Evolutionary conservation across 2,797 vertebrate species (phyloP), one percentile per base, ranked within the genome.

Genomic region (Bovichtus diacanthus): DNA sequence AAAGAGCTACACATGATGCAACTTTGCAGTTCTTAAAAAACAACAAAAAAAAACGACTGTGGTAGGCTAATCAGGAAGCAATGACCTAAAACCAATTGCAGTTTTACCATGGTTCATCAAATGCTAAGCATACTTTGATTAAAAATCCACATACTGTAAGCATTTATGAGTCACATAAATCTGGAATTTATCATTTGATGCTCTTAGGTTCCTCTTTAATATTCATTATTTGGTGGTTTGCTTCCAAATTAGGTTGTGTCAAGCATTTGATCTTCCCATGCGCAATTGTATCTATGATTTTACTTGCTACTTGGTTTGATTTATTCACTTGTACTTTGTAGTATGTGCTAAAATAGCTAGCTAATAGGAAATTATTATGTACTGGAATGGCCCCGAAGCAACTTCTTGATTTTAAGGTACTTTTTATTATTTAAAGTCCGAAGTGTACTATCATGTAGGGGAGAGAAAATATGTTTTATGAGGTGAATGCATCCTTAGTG

Each of bases 61-160:
- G 74, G 55, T 16, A 43, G 29, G 39, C 66, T 44, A 77, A 91
- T 90, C 77, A 67, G 65, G 69, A 66, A 65, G 76, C 80, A 80
- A 71, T 63, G 82, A 70, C 51, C 74, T 49, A 63, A 78, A 81
- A 58, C 59, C 23, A 31, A 54, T 76, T 43, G 36, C 18, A 50
- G 41, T 56, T 78, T 88, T 82, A 82, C 56, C 66, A 51, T 19
- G 54, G 49, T 51, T 47, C 61, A 78, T 82, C 43, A 65, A 46
- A 47, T n/a, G 23, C 49, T 62, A 38, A 54, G 66, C 53, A 27
- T 38, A 1, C 55, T 58, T 23, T 50, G 51, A 50, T 47, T 16
- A 51, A 46, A 70, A 68, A 60, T 34, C 9, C 16, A 27, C 34
- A 39, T 50, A 18, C 8, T 51, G 2, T 21, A 27, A 25, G 15